Conservation (phyloP, 2,888 invertebrate genomes). For the Nomada ferruginata region DNA sequence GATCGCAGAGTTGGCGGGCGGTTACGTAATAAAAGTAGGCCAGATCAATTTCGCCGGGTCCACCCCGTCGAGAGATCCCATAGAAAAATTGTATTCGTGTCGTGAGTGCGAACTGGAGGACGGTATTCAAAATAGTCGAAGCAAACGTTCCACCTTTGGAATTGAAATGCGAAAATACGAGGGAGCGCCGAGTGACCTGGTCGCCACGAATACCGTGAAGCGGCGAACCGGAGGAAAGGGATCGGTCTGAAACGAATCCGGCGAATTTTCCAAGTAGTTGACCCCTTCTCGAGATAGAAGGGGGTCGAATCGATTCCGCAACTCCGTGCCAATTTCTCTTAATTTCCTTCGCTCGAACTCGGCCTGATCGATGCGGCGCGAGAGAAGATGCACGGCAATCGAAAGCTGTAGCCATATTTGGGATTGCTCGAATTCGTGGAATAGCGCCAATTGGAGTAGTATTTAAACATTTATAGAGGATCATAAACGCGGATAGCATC, state of each 20-base stretch:
- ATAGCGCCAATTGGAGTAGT: neutral
- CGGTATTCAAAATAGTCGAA: conserved; percentile 38
- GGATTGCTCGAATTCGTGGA: conserved; percentile 14
- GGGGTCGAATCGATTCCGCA: conserved; percentile 31
- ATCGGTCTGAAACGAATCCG: conserved; percentile 32
- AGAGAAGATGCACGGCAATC: conserved; percentile 7
- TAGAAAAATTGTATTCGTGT: conserved; percentile 17
- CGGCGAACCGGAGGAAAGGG: conserved; percentile 16
- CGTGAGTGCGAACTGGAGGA: neutral
- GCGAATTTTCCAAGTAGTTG: conserved; percentile 46
- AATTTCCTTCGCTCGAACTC: conserved; percentile 31
- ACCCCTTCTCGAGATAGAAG: conserved; percentile 31
- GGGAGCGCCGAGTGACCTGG: conserved; percentile 32
- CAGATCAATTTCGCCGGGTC: neutral
- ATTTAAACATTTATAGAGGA: neutral
- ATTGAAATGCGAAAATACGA: conserved; percentile 53
- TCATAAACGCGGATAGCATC: too few relatives aligned
- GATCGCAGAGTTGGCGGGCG: neutral
- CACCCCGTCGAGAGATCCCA: neutral
- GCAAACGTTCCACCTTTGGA: conserved; percentile 31
- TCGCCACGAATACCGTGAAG: neutral
- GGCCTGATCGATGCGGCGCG: conserved; percentile 21
- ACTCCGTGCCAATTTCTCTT: conserved; percentile 40
- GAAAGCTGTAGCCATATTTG: neutral
- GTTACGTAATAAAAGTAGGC: neutral